Conservation (phyloP, 2,888 invertebrate species). For the Rhagophthalmus giganteus region DNA sequence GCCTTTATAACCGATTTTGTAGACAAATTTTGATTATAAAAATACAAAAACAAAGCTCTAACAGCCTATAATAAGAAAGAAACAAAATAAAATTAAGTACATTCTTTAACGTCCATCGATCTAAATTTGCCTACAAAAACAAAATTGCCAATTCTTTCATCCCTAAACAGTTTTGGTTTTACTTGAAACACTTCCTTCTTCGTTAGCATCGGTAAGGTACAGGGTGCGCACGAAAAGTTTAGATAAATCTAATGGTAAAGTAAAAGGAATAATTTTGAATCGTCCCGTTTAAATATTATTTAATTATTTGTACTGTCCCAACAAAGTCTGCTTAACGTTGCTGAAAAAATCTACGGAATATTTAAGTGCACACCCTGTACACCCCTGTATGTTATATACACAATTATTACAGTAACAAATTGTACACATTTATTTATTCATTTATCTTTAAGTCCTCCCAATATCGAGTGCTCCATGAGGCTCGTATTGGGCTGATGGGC, state of each 20-base stretch:
- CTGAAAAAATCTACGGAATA: too few relatives aligned
- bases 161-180: slow-evolving; percentile 15
- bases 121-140: slow-evolving; percentile 19
- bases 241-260: too few relatives aligned
- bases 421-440: slow-evolving; percentile 41
- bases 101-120: not conserved
- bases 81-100: slow-evolving; percentile 20
- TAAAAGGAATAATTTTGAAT: too few relatives aligned
- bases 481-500: slow-evolving; percentile 85
- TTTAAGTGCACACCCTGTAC: slow-evolving; percentile 15
- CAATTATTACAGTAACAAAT: slow-evolving; percentile 22
- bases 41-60: slow-evolving; percentile 3
- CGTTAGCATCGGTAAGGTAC: not conserved
- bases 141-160: slow-evolving; percentile 25
- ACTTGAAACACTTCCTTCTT: not conserved
- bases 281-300: too few relatives aligned
- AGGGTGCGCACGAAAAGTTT: too few relatives aligned
- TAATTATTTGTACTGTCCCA: too few relatives aligned
- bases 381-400: slow-evolving; percentile 19
- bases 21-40: slow-evolving; percentile 4
- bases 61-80: not conserved
- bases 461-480: slow-evolving; percentile 60
- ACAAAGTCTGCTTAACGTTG: too few relatives aligned
- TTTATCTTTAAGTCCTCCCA: slow-evolving; percentile 55
- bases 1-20: slow-evolving; percentile 26